Evolutionary conservation across 2,888 invertebrate species (phyloP), one percentile per base, ranked within the genome.

Genomic region (Thyatira batis): DNA sequence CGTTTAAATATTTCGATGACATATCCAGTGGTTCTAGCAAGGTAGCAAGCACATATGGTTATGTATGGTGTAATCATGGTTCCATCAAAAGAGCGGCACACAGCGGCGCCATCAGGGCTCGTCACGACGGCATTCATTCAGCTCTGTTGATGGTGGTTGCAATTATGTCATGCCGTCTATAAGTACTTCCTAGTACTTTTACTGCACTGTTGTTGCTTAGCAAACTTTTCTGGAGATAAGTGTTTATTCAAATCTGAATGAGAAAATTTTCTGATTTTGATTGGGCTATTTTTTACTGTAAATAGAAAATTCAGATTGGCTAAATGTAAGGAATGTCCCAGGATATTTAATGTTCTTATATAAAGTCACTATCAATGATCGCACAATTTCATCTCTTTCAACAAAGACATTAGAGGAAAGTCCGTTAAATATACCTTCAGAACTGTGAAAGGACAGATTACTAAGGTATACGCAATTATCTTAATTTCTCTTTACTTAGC

Each of bases 21-120:
- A 11, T 60, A 61, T 80, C 79, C 53, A 78, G 77, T 45, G 43
- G 20, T 61, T 69, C 54, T 68, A 64, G 52, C 23, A 53, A 52
- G 10, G 54, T 54, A 59, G 52, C 60, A 57, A 55, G 52, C 65
- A 69, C 71, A 68, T 80, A 73, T 73, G 75, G 65, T 64, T 84
- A 79, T 85, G 81, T 83, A 78, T 71, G 79, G 80, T 77, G 86
- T 87, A 87, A 88, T 88, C 87, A 87, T 82, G 86, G 88, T 85
- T 84, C 84, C 85, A 86, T 87, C 87, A 87, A 88, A 88, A 88
- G 85, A 81, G 83, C 83, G 82, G 70, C 71, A 72, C 78, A 78
- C 70, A 73, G 71, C 71, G 71, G 71, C 73, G 73, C 80, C 83
- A 83, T 85, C 86, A 83, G 72, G 71, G 83, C 85, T 85, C 84